phyloP scores from a whole-genome alignment of 2,888 invertebrate species.

The Volucella inflata region DNA sequence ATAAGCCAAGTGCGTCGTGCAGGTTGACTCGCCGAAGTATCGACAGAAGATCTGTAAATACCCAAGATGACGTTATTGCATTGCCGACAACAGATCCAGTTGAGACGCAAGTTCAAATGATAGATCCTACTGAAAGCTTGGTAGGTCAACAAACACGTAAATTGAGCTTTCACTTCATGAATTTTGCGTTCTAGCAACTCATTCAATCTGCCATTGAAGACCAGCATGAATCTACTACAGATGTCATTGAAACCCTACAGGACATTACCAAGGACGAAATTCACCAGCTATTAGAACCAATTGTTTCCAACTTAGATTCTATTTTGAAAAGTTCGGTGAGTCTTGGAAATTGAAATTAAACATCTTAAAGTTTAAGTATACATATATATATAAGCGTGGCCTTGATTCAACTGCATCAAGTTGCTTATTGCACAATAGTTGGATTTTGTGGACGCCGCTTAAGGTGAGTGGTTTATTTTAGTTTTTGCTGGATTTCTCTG shows the following conservation, averaged over 20 bases:
- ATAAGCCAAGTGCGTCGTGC: not conserved
- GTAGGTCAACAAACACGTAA: slow-evolving; percentile 5
- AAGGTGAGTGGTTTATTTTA: too few relatives aligned
- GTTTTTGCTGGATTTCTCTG: too few relatives aligned
- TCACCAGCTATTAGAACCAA: slow-evolving; percentile 80
- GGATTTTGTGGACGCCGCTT: too few relatives aligned
- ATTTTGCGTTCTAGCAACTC: slow-evolving; percentile 36
- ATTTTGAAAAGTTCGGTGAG: slow-evolving; percentile 64
- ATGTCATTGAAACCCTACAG: slow-evolving; percentile 79
- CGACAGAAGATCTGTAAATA: not conserved
- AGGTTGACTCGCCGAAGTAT: not conserved
- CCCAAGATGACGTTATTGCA: not conserved
- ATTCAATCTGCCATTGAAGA: slow-evolving; percentile 25
- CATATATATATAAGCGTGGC: too few relatives aligned
- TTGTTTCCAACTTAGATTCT: slow-evolving; percentile 41
- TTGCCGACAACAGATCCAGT: slow-evolving; percentile 26
- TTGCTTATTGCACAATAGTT: too few relatives aligned
- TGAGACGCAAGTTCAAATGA: slow-evolving; percentile 64
- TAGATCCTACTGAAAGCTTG: slow-evolving; percentile 29
- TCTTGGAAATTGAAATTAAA: slow-evolving; percentile 8
- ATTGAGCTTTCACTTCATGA: not conserved
- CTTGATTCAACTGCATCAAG: too few relatives aligned
- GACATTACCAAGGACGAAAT: slow-evolving; percentile 79
- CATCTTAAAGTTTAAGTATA: too few relatives aligned
- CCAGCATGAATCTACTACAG: slow-evolving; percentile 73